Evolutionary conservation across 2,797 vertebrate genomes (phyloP).

Genomic region (Phyllotis vaccarum): DNA sequence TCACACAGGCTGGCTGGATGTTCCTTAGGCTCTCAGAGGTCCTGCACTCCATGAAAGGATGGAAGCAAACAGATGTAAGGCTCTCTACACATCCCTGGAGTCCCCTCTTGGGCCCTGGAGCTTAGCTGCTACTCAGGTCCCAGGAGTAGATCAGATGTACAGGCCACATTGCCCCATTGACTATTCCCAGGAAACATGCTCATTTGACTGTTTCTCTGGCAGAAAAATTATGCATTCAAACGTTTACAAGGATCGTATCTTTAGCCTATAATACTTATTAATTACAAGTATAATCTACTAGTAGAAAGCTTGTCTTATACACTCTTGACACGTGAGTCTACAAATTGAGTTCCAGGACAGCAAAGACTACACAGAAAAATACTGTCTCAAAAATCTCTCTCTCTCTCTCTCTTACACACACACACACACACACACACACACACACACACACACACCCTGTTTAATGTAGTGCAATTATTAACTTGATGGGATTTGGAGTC

Average conservation of each 20-base stretch:
- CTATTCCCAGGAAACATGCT: not conserved
- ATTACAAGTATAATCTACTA: not conserved
- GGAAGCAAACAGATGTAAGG: not conserved
- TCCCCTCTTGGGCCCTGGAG: not conserved
- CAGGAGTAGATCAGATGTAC: not conserved
- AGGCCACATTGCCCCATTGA: accelerated
- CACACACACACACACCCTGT: too few species aligned
- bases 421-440: too few species aligned
- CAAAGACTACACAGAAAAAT: too few species aligned
- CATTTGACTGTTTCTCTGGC: not conserved
- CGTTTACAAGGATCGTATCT: not conserved
- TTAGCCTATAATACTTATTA: not conserved
- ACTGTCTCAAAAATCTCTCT: too few species aligned
- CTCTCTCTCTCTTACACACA: too few species aligned
- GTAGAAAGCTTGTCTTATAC: not conserved
- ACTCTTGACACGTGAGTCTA: not conserved
- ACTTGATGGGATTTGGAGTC: not conserved
- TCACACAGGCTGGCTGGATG: not conserved
- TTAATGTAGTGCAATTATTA: not conserved
- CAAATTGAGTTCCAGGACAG: too few species aligned
- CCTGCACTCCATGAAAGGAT: not conserved
- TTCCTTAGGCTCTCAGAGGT: not conserved
- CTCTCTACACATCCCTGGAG: not conserved
- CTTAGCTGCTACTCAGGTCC: too few species aligned
- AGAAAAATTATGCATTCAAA: not conserved